Evolutionary conservation across 1,140 invertebrate genomes (phyloP).

Genomic region (Drosophila fuyamai): DNA sequence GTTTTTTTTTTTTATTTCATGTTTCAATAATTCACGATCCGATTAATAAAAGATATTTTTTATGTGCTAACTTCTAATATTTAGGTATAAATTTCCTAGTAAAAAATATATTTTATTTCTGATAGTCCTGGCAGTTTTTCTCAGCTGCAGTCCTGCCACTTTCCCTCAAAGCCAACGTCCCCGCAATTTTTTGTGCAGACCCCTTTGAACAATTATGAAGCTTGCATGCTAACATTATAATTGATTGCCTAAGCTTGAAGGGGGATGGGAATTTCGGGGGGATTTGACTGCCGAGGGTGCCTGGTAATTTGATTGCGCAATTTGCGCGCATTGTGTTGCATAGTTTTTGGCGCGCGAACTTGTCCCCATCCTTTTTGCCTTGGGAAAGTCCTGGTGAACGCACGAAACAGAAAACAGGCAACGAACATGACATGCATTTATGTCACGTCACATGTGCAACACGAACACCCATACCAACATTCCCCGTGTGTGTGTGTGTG

Average conservation of each 20-base stretch:
- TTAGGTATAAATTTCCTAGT: too few species aligned
- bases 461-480: conserved; percentile 55
- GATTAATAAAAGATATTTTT: too few species aligned
- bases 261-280: not conserved
- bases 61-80: too few species aligned
- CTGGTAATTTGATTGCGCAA: conserved; percentile 82
- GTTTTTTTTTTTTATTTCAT: too few species aligned
- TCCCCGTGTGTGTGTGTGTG: conserved; percentile 35
- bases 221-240: conserved; percentile 81
- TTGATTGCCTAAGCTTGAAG: conserved; percentile 76
- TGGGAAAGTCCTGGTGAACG: conserved; percentile 23
- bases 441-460: conserved; percentile 84
- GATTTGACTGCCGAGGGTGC: conserved; percentile 2
- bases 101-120: too few species aligned
- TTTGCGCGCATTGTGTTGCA: conserved; percentile 82
- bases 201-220: conserved; percentile 56
- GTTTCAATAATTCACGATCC: too few species aligned
- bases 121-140: not conserved
- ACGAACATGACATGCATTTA: conserved; percentile 84
- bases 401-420: conserved; percentile 75
- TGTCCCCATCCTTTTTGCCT: conserved; percentile 19
- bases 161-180: not conserved
- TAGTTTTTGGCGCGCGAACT: conserved; percentile 77
- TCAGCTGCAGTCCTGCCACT: not conserved
- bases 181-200: not conserved